Evolutionary conservation across 2,888 invertebrate genomes (phyloP).

Genomic region (Leptinotarsa rubiginosa): DNA sequence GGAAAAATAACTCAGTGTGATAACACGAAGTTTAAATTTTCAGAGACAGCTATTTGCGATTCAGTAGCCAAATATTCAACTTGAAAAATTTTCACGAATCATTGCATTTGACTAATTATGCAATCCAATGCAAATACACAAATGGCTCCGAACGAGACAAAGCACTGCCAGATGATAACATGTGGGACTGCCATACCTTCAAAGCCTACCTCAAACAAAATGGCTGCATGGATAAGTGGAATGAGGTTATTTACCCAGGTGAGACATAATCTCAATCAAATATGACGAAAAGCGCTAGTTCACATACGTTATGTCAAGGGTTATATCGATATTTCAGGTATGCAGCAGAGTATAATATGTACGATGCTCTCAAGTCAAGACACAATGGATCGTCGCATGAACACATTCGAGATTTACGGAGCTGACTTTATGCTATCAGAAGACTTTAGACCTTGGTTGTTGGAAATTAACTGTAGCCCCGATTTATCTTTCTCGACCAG

Average conservation of each 20-base stretch:
- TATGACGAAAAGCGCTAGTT: too few species aligned
- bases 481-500: constrained; percentile 91
- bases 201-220: constrained; percentile 75
- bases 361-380: constrained; percentile 90
- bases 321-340: constrained; percentile 50
- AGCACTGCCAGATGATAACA: constrained; percentile 87
- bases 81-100: constrained; percentile 91
- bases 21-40: constrained; percentile 47
- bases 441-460: constrained; percentile 89
- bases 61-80: constrained; percentile 90
- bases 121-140: constrained; percentile 89
- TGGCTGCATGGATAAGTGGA: constrained; percentile 84
- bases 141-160: constrained; percentile 77
- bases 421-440: constrained; percentile 95
- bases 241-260: constrained; percentile 87
- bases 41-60: constrained; percentile 91
- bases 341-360: constrained; percentile 71
- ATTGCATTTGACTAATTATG: constrained; percentile 92
- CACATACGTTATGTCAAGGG: too few species aligned
- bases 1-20: too few species aligned
- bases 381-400: constrained; percentile 81
- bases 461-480: constrained; percentile 95
- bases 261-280: constrained; percentile 64
- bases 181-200: constrained; percentile 93
- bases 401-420: constrained; percentile 93